A percentile compares a stretch with the other conserved stretches of the same genome.
These are phyloP conservation scores for Tiaroga cobitis DNA, from an alignment of 2,797 vertebrate species.

Conservation along the genomic window DNA sequence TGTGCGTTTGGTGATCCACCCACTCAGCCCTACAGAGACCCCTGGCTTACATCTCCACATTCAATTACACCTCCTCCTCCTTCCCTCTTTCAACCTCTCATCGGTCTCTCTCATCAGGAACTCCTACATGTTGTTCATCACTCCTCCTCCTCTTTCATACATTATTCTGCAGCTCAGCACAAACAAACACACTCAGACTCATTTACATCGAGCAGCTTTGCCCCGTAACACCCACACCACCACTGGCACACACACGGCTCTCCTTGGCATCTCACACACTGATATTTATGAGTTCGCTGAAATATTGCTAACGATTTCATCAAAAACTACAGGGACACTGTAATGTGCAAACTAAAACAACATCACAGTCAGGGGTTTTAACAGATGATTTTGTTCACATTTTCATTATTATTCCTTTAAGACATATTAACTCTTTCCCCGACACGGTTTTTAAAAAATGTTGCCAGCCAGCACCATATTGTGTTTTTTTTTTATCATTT, in stretches of 20 bases:
- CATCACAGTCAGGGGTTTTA: background rate
- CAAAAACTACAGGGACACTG: background rate
- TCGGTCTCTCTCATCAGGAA: slow-evolving; percentile 10
- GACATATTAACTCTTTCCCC: background rate
- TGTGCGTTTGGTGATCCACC: slow-evolving; percentile 5
- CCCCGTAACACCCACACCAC: background rate
- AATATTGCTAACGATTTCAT: background rate
- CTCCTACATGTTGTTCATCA: slow-evolving; percentile 47
- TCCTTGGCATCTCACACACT: background rate
- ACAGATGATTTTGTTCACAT: background rate
- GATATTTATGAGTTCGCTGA: slow-evolving; percentile 13
- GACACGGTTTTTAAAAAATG: too few relatives aligned
- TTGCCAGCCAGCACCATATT: too few relatives aligned
- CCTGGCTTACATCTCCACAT: background rate
- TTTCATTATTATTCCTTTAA: background rate
- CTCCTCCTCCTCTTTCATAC: slow-evolving; percentile 40
- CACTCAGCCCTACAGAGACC: slow-evolving; percentile 26
- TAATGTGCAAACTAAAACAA: background rate
- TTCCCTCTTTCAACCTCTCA: slow-evolving; percentile 8
- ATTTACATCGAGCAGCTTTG: background rate
- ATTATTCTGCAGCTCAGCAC: slow-evolving; percentile 19
- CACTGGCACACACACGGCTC: slow-evolving; percentile 5
- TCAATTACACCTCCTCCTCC: slow-evolving; percentile 14
- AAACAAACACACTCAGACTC: slow-evolving; percentile 31
- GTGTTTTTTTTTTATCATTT: too few relatives aligned